phyloP scores from a whole-genome alignment of 2,113 vertebrate species.

The Pipra filicauda region DNA sequence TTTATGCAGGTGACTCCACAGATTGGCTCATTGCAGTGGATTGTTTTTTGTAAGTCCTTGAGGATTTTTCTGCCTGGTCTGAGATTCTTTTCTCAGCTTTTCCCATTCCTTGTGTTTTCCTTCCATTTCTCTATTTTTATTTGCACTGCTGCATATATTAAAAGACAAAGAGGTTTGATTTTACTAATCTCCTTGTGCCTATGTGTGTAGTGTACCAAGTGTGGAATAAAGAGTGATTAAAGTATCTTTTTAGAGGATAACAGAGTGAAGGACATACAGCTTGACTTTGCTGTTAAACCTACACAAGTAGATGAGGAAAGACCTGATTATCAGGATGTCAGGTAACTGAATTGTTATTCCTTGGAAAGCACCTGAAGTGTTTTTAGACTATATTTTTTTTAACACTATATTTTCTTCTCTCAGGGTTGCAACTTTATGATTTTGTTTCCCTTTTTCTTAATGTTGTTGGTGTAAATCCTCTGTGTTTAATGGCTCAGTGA shows the following conservation, averaged over 20 bases:
- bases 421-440: not conserved
- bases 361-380: not conserved
- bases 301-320: not conserved
- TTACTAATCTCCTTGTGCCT: not conserved
- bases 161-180: conserved; percentile 17
- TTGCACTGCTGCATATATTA: not conserved
- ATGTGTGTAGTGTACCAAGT: not conserved
- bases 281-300: not conserved
- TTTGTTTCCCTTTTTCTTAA: not conserved
- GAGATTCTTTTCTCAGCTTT: not conserved
- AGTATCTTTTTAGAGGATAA: not conserved
- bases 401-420: not conserved
- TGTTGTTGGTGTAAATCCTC: not conserved
- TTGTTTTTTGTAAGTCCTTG: not conserved
- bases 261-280: not conserved
- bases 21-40: not conserved
- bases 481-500: not conserved
- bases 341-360: not conserved
- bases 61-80: not conserved
- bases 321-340: not conserved
- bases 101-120: not conserved
- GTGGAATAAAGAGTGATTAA: not conserved
- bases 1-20: not conserved
- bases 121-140: not conserved
- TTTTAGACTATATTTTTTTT: not conserved